These are phyloP conservation scores for Oncopodura yosiiana DNA, from an alignment of 1,140 invertebrate species.

Conservation along the genomic window DNA sequence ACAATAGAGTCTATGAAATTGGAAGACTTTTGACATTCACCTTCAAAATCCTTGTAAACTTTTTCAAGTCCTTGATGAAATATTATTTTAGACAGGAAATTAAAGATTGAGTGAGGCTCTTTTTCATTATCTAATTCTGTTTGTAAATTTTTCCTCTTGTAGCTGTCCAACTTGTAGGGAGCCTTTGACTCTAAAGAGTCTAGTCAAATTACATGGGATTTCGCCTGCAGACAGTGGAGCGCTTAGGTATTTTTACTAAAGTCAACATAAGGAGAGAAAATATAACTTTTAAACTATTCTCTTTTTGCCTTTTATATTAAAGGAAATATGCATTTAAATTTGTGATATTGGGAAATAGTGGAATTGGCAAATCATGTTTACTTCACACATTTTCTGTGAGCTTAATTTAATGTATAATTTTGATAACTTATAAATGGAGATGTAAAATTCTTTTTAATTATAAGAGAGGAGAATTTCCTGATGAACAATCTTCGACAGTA, in stretches of 20 bases:
- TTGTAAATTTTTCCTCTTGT: not conserved
- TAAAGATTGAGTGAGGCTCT: not conserved
- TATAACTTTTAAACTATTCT: not conserved
- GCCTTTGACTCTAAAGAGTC: not conserved
- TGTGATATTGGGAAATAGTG: constrained; percentile 23
- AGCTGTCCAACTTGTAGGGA: constrained; percentile 16
- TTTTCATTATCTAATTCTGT: not conserved
- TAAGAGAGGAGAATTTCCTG: constrained; percentile 5
- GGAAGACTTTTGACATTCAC: no score
- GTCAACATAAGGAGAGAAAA: not conserved
- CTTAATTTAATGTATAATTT: not conserved
- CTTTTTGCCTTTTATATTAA: not conserved
- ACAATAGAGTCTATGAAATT: no score
- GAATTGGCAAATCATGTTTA: constrained; percentile 20
- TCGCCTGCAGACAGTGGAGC: not conserved
- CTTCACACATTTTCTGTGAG: constrained; percentile 19
- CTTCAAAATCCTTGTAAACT: no score
- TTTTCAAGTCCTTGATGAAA: no score
- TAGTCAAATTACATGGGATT: constrained; percentile 16
- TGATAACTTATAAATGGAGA: not conserved
- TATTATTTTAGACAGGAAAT: no score
- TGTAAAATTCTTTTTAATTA: not conserved
- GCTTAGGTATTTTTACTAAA: not conserved
- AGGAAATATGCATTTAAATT: constrained; percentile 23
- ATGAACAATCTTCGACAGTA: constrained; percentile 2